A percentile compares a stretch with the other conserved stretches of the same genome.
Conservation (phyloP, 2,888 invertebrate genomes). For the Lamellibrachia columna region DNA sequence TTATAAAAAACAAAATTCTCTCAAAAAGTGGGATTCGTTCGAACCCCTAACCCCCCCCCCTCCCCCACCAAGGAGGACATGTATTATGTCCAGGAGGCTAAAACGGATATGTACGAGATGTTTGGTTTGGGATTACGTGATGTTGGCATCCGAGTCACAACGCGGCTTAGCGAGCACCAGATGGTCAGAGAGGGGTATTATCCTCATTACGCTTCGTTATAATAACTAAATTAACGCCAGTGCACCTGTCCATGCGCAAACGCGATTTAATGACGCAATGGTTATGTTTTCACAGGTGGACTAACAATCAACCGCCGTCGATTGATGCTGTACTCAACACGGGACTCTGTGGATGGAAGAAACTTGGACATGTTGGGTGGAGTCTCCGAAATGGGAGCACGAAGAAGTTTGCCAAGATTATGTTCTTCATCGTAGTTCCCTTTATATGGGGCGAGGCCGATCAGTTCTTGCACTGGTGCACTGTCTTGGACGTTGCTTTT, state of each 20-base stretch:
- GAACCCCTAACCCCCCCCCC: no score
- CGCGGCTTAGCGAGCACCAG: background rate
- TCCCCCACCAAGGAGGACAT: background rate
- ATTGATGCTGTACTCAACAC: background rate
- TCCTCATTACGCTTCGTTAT: background rate
- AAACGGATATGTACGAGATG: background rate
- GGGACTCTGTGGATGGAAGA: background rate
- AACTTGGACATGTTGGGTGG: background rate
- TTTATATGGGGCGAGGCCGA: background rate
- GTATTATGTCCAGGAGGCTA: background rate
- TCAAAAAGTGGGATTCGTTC: no score
- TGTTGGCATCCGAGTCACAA: background rate
- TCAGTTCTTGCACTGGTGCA: background rate
- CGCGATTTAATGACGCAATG: background rate
- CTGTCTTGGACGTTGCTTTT: background rate
- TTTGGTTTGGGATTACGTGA: background rate
- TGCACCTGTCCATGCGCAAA: background rate
- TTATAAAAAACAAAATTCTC: no score
- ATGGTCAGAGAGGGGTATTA: constrained; percentile 8
- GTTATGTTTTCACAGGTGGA: background rate
- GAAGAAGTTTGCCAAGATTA: no score
- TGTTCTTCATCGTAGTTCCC: background rate
- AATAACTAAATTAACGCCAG: background rate
- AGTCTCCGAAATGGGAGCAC: background rate
- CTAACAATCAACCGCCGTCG: background rate